Percentiles rank a stretch among this genome's conserved stretches.
Evolutionary conservation across 2,888 invertebrate genomes (phyloP).

Genomic region (Lasioglossum pauxillum): DNA sequence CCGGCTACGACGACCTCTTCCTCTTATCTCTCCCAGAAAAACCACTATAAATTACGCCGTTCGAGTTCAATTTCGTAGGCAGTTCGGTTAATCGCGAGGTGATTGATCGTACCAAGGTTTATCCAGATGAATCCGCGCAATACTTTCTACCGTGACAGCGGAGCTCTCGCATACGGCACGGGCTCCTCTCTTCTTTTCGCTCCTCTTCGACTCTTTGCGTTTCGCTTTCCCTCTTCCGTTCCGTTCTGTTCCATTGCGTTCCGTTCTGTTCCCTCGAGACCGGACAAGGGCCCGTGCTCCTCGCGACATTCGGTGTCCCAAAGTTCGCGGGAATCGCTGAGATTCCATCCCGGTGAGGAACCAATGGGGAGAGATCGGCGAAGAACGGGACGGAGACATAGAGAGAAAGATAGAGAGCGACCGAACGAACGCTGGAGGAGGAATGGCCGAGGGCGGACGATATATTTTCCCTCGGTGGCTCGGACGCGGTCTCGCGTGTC

Average conservation of each 20-base stretch:
- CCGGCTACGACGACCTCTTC: constrained; percentile 33
- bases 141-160: constrained; percentile 65
- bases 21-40: constrained; percentile 59
- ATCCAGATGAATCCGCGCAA: constrained; percentile 72
- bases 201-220: background rate
- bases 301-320: constrained; percentile 48
- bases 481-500: constrained; percentile 75
- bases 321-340: constrained; percentile 61
- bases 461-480: constrained; percentile 58
- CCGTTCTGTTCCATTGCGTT: background rate
- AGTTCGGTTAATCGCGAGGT: constrained; percentile 67
- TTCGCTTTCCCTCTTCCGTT: background rate
- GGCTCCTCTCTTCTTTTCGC: background rate
- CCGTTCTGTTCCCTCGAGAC: background rate
- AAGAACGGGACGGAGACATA: background rate
- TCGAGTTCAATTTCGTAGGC: constrained; percentile 67
- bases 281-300: constrained; percentile 30
- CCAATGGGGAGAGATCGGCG: background rate
- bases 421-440: constrained; percentile 25
- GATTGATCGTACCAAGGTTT: constrained; percentile 68
- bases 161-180: constrained; percentile 62
- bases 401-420: background rate
- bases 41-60: constrained; percentile 62
- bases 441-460: constrained; percentile 54
- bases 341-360: constrained; percentile 50